These are phyloP conservation scores for Chelonus formosanus DNA, from an alignment of 2,888 invertebrate genomes.

Conservation along the genomic window DNA sequence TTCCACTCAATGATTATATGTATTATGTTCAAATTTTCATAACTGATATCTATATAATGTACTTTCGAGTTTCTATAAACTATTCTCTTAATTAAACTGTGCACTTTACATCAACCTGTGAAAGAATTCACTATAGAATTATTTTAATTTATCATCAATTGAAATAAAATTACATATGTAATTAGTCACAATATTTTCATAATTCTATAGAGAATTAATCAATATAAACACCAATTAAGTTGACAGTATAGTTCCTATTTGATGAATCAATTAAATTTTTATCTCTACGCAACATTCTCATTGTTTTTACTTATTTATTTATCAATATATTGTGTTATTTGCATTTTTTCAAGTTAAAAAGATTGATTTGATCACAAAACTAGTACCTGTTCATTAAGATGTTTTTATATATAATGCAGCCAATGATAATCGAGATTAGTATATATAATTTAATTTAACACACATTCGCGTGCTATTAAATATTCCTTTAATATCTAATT, in stretches of 20 bases:
- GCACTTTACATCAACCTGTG: conserved; percentile 47
- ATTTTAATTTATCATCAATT: background rate
- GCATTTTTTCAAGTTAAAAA: too few species aligned
- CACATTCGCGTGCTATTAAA: too few species aligned
- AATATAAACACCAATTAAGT: conserved; percentile 53
- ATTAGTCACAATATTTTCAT: conserved; percentile 33
- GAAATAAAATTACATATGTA: background rate
- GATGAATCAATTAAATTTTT: background rate
- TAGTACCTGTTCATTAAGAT: too few species aligned
- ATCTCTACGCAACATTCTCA: conserved; percentile 34
- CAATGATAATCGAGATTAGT: too few species aligned
- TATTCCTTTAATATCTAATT: too few species aligned
- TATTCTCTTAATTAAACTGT: conserved; percentile 45
- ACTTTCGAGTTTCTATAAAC: conserved; percentile 48
- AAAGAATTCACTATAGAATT: conserved; percentile 30
- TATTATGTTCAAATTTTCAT: conserved; percentile 20
- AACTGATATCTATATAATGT: conserved; percentile 39
- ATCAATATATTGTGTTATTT: background rate
- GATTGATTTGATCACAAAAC: too few species aligned
- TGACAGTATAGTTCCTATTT: conserved; percentile 44
- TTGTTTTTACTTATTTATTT: conserved; percentile 33
- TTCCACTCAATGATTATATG: conserved; percentile 1
- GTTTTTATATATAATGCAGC: too few species aligned
- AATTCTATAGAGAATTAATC: conserved; percentile 30
- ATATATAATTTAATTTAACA: too few species aligned